Conservation (phyloP, 2,113 vertebrate genomes). For the Panthera leo region DNA sequence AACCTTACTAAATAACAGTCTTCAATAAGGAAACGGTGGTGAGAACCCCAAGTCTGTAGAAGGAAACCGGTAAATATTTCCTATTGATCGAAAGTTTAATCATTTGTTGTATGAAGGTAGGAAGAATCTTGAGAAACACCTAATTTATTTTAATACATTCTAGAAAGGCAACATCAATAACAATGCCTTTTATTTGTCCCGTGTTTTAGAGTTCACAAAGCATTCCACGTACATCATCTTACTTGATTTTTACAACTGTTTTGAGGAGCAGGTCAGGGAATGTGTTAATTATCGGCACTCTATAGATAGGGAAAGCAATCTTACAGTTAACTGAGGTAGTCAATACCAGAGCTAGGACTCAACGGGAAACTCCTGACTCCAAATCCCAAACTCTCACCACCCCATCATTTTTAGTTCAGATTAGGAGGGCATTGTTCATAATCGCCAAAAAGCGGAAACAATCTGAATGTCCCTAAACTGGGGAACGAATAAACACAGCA, state of each 20-base stretch:
- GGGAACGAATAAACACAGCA: background rate
- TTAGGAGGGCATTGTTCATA: background rate
- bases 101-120: background rate
- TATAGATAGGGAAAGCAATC: background rate
- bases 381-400: background rate
- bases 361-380: background rate
- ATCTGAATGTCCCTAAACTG: background rate
- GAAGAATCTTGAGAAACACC: slow-evolving; percentile 30
- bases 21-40: background rate
- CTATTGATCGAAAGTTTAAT: background rate
- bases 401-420: background rate
- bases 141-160: background rate
- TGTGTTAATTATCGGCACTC: background rate
- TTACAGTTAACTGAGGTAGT: background rate
- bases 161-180: background rate
- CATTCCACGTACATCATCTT: background rate
- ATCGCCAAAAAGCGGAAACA: background rate
- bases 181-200: background rate
- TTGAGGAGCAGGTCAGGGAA: background rate
- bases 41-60: background rate
- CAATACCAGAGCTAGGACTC: background rate
- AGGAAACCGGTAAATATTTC: background rate
- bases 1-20: background rate
- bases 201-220: background rate
- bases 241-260: background rate